Base-by-base conservation (phyloP, 2,797 vertebrate species). In the Pempheris klunzingeri region DNA sequence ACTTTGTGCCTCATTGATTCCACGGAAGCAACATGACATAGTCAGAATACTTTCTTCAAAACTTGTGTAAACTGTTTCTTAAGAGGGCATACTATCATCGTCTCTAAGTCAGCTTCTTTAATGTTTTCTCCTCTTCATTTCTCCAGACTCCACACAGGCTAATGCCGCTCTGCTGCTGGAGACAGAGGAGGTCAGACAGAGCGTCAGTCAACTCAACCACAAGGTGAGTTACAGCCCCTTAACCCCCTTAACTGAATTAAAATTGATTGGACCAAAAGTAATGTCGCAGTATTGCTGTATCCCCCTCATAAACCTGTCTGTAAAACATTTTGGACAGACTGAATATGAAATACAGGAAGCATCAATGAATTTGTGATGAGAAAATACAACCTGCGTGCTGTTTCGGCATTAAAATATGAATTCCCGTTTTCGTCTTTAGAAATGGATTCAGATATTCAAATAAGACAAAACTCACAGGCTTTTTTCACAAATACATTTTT, bases 121-220 rank as follows among this genome's bases (percentile, higher is more conserved):
- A 9, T 44, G 54, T 78, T 54, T 62, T 53, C 47, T 71, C 14
- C 18, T 72, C 53, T 60, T 70, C 3, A 0, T 71, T 46, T 80
- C 71, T 72, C 13, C 86, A 96, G 96, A 94, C 55, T 78, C 68
- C 1, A 76, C 83, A 0, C 59, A 76, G 14, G 74, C 88, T 3
- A 92, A 92, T 41, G 65, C 90, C 7, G 73, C 81, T 3, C 88
- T 96, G 78, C 89, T 94, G 28, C 63, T 90, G 10, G 97, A 97
- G 77, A 93, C 96, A 0, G 96, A 97, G 80, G 97, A 97, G 81
- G 95, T 97, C 61, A 96, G 94, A 84, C 95, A 96, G 70, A 96
- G 93, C 84, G 94, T 99, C 90, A 89, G 76, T 90, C 94, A 94
- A 66, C 94, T 99, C 80, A 97, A 96, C 93, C 93, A 95, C 50